Conservation (phyloP, 2,888 invertebrate species). For the Cephus runcator region DNA sequence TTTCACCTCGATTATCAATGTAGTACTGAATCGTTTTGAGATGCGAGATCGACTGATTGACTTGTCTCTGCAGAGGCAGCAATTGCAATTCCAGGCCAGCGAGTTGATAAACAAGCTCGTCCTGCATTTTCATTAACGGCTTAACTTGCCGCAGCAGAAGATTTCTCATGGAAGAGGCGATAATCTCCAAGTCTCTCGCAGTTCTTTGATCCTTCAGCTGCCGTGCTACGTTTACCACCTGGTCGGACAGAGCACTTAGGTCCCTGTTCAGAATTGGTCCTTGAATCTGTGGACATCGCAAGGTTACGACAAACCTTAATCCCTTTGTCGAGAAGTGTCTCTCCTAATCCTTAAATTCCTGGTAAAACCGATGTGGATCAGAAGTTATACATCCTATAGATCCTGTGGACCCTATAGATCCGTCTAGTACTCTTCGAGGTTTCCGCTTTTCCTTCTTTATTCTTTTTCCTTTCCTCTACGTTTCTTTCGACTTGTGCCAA, state of each 20-base stretch:
- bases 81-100: conserved; percentile 80
- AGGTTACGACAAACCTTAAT: conserved; percentile 36
- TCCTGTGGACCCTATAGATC: background rate
- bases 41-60: conserved; percentile 79
- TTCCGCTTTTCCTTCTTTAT: background rate
- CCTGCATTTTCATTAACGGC: conserved; percentile 76
- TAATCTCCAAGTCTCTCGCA: conserved; percentile 78
- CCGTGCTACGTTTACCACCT: conserved; percentile 74
- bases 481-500: background rate
- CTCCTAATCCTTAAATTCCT: background rate
- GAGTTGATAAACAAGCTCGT: conserved; percentile 79
- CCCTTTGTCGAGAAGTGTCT: background rate
- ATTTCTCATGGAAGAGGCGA: conserved; percentile 74
- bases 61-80: conserved; percentile 76
- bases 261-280: conserved; percentile 74
- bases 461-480: background rate
- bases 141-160: conserved; percentile 74
- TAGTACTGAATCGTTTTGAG: conserved; percentile 82
- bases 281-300: conserved; percentile 68
- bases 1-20: conserved; percentile 77
- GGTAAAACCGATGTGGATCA: background rate
- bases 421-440: background rate
- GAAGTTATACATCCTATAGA: background rate
- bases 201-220: conserved; percentile 78
- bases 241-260: conserved; percentile 73